These are phyloP conservation scores for Dermochelys coriacea DNA, from an alignment of 2,797 vertebrate genomes.

Conservation along the genomic window DNA sequence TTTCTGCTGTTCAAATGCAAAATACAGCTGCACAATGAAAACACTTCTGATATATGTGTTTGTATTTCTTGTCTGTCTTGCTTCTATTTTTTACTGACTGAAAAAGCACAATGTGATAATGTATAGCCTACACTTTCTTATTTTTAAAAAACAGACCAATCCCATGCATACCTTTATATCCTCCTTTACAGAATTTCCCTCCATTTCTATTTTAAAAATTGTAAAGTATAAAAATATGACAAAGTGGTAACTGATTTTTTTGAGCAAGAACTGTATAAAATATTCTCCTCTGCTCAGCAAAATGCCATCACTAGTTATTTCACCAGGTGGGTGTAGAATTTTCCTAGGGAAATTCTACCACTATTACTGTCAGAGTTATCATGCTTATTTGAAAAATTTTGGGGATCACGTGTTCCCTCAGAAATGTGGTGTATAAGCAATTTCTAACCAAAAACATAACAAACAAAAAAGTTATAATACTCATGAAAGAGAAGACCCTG, in stretches of 20 bases:
- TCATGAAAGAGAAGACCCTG: background rate
- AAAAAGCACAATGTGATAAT: background rate
- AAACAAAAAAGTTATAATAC: background rate
- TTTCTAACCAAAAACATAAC: constrained; percentile 11
- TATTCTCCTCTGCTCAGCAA: background rate
- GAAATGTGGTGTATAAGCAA: background rate
- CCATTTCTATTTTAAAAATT: background rate
- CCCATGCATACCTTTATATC: background rate
- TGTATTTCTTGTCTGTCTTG: background rate
- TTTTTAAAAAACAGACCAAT: background rate
- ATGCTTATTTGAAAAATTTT: background rate
- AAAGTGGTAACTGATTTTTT: background rate
- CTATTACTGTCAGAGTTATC: background rate
- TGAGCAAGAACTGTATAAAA: background rate
- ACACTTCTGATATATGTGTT: background rate
- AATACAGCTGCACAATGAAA: background rate
- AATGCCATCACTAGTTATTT: background rate
- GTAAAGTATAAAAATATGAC: background rate
- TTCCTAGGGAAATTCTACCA: background rate
- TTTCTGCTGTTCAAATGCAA: background rate
- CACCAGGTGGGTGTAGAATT: constrained; percentile 13
- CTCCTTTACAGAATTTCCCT: background rate
- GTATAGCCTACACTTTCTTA: background rate
- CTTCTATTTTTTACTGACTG: too few relatives aligned
- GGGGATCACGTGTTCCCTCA: background rate